Base-by-base conservation (phyloP, 2,113 vertebrate species). In the Eulacestoma nigropectus region DNA sequence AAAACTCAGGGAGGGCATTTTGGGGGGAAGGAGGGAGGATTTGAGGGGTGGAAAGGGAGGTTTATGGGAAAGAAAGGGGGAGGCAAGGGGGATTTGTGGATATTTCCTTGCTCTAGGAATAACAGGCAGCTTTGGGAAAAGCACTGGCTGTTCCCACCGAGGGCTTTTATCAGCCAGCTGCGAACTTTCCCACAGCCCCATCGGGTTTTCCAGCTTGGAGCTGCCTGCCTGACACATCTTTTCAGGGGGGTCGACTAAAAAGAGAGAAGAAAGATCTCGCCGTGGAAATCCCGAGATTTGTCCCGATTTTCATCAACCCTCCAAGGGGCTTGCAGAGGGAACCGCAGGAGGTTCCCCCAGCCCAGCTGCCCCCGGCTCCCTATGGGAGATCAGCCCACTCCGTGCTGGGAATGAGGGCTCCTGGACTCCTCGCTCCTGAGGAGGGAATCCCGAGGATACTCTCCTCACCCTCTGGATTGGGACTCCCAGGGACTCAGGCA, bases 291-390 rank as follows among this genome's bases (percentile, higher is more conserved):
- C 42, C 0, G 1, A 84, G 37, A 30, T 72, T 29, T 29, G 26
- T 20, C 64, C 52, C 18, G 4, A 7, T n/a, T 59, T 53, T 53
- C 44, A 37, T 23, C 72, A 33, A 6, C 37, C 22, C 37, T 56
- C 41, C 8, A 9, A 2, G 0, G 37, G 14, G 67, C 47, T 69
- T 53, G 50, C 29, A 65, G 33, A 67, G 47, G 52, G 46, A 81
- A 67, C 11, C 11, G 3, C 1, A 1, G 1, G 2, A 33, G 35
- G 18, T 20, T 47, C 33, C 27, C 42, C 13, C 21, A 13, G 49
- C 29, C 6, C 10, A 39, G 59, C 15, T 4, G 7, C 30, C 1
- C 15, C 23, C 2, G 0, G 42, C 41, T 83, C 69, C 75, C n/a
- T 9, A 7, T 2, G 2, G 47, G 27, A 83, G 29, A n/a, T 29